Evolutionary conservation across 2,797 vertebrate species (phyloP).

Genomic region (Psittacula echo): DNA sequence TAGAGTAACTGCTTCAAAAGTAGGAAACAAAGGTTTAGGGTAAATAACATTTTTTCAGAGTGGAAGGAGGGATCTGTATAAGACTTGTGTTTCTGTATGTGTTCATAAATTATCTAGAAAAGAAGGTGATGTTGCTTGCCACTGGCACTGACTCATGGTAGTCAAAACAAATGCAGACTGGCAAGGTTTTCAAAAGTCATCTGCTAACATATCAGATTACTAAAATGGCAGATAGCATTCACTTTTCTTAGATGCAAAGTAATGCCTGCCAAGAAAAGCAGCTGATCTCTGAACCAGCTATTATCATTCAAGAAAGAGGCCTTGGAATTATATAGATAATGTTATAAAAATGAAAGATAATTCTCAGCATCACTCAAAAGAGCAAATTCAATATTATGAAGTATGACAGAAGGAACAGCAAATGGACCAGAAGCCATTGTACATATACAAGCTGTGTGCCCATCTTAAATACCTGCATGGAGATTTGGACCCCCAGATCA

Average conservation of each 20-base stretch:
- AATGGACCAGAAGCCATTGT: not conserved
- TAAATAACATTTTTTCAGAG: not conserved
- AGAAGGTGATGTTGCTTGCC: not conserved
- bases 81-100: not conserved
- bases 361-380: not conserved
- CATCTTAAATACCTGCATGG: not conserved
- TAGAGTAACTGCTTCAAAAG: not conserved
- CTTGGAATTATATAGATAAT: not conserved
- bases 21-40: not conserved
- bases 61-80: not conserved
- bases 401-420: not conserved
- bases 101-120: not conserved
- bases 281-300: not conserved
- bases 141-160: not conserved
- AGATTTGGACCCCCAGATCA: not conserved
- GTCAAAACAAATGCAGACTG: constrained; percentile 1
- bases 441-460: not conserved
- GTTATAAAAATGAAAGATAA: not conserved
- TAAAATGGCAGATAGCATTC: constrained; percentile 8
- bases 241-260: constrained; percentile 11
- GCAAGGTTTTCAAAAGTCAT: constrained; percentile 2
- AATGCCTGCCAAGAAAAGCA: not conserved
- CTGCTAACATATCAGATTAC: not conserved
- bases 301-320: not conserved
- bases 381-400: not conserved